Conservation (phyloP, 1,140 invertebrate species). For the Lepidurus apus region DNA sequence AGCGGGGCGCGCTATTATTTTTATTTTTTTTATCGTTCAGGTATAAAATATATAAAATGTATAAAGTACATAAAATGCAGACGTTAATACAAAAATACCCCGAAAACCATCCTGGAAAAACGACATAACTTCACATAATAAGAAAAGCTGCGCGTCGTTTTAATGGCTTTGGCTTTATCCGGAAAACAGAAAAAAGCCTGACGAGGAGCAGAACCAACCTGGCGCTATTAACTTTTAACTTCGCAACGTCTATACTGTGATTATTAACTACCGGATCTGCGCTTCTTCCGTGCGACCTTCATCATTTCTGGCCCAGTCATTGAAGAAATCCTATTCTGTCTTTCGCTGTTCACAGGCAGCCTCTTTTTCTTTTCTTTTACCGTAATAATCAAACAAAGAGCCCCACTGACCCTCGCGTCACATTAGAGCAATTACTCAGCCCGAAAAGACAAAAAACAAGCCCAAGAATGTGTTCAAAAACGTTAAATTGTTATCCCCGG, state of each 20-base stretch:
- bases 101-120: too few relatives aligned
- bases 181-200: background rate
- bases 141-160: background rate
- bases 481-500: background rate
- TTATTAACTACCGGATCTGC: conserved; percentile 21
- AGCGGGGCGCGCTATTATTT: background rate
- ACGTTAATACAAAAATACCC: background rate
- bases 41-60: background rate
- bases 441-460: background rate
- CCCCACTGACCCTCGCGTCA: too few relatives aligned
- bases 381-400: too few relatives aligned
- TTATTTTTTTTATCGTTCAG: background rate
- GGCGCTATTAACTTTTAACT: background rate
- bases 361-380: too few relatives aligned
- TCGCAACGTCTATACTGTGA: background rate
- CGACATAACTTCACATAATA: conserved; percentile 15
- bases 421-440: background rate
- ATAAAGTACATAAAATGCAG: background rate
- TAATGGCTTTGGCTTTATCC: background rate
- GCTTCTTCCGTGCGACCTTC: conserved; percentile 20
- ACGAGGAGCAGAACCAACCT: conserved; percentile 9
- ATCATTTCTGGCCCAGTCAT: background rate
- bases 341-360: too few relatives aligned
- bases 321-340: background rate
- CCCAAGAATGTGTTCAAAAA: background rate